These are phyloP conservation scores for Corythornis vintsioides DNA, from an alignment of 2,113 vertebrate species.

Conservation along the genomic window DNA sequence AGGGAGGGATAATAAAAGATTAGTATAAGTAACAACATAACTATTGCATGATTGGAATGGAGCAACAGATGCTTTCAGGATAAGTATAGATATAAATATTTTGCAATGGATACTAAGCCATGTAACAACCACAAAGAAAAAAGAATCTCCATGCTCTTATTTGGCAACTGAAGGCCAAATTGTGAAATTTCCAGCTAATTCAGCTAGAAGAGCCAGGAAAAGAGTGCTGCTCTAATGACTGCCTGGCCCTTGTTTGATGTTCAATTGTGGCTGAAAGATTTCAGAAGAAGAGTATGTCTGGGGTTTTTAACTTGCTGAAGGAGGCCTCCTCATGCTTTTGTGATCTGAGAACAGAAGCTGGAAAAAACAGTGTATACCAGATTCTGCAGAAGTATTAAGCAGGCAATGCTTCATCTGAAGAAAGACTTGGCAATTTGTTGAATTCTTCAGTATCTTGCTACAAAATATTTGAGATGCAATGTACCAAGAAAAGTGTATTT, in stretches of 20 bases:
- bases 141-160: neutral
- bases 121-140: neutral
- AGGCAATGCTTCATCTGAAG: neutral
- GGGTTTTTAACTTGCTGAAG: neutral
- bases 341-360: neutral
- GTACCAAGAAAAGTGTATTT: neutral
- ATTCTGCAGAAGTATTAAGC: neutral
- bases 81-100: conserved; percentile 10
- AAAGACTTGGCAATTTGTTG: neutral
- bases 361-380: neutral
- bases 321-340: neutral
- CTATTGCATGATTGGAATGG: neutral
- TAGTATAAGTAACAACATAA: neutral
- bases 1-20: neutral
- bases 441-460: no score
- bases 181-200: neutral
- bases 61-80: conserved; percentile 11
- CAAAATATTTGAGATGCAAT: neutral
- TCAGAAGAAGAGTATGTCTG: neutral
- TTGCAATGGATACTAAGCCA: neutral
- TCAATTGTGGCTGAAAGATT: neutral
- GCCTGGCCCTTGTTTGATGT: neutral
- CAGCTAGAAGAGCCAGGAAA: neutral
- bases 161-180: neutral
- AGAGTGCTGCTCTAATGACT: neutral